Evolutionary conservation across 2,888 invertebrate genomes (phyloP), one percentile per base, ranked within the genome.

Genomic region (Nymphalis c-album): DNA sequence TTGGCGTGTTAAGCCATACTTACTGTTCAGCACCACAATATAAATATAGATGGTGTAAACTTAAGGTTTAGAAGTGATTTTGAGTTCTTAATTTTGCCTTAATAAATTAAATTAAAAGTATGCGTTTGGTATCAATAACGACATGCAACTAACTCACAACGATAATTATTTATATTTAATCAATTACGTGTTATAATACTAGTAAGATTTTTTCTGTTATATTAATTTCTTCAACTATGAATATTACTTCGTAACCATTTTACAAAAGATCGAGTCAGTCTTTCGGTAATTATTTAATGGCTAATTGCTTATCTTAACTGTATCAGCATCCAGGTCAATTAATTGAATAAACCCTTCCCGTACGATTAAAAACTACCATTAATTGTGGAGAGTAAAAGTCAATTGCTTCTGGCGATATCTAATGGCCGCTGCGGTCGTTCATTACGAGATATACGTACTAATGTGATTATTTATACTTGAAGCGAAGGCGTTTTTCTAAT

Each of bases 361-460:
- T 76, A 83, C 53, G 53, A 53, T 53, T 82, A 80, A 80, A 81
- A 81, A 83, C 78, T 80, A 73, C 78, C 73, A 77, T 80, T 86
- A 85, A 86, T 86, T 80, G 79, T 77, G 69, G 77, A 82, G 84
- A 85, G 85, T 85, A 84, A 85, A 81, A 85, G 85, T 86, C 80
- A 85, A 86, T 85, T 83, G 82, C 75, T 71, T 13, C 73, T 53
- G 53, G 74, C 76, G 67, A 74, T 76, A 78, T 78, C 78, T 75
- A 68, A 51, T 45, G 74, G 71, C 76, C 71, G 78, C 79, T 79
- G 78, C 75, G 74, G 72, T 71, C 66, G 67, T 73, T 74, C 71
- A 74, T 77, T 74, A 75, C 60, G 50, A 20, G 18, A 51, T 75
- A 76, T 78, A 78, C 76, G 75, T 71, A 58, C 59, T 66, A 59